phyloP scores from a whole-genome alignment of 37 sponge, comb jelly and placozoan genomes.

The Beroe ovata region DNA sequence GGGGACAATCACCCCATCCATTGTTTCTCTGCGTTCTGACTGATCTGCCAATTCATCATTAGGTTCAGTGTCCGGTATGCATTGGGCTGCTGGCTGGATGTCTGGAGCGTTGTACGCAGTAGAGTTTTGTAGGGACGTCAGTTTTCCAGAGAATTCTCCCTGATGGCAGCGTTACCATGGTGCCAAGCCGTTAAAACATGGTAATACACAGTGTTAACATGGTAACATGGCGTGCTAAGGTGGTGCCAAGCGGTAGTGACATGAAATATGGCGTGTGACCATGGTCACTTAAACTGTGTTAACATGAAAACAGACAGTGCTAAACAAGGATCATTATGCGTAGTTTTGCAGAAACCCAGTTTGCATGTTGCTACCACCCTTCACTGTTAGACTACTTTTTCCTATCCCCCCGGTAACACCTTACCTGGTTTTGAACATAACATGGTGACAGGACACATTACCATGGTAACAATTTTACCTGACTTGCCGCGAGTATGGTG shows the following conservation, averaged over 20 bases:
- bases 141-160: constrained; percentile 17
- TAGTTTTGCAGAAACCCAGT: no score
- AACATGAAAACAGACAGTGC: no score
- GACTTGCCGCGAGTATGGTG: background rate
- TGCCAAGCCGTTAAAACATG: background rate
- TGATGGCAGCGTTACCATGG: background rate
- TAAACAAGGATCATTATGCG: no score
- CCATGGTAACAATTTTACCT: background rate
- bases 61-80: background rate
- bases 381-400: no score
- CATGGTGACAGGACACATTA: background rate
- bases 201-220: background rate
- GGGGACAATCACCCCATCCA: no score
- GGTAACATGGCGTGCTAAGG: background rate
- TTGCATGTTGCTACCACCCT: no score
- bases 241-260: no score
- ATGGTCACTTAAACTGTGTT: no score
- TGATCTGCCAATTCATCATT: no score
- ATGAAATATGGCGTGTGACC: no score
- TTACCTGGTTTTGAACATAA: background rate
- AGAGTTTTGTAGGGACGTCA: background rate
- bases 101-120: constrained; percentile 19
- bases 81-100: background rate
- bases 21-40: background rate
- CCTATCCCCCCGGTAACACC: background rate